These are phyloP conservation scores for Sternarchorhynchus goeldii DNA, from an alignment of 2,797 vertebrate genomes.

Conservation along the genomic window DNA sequence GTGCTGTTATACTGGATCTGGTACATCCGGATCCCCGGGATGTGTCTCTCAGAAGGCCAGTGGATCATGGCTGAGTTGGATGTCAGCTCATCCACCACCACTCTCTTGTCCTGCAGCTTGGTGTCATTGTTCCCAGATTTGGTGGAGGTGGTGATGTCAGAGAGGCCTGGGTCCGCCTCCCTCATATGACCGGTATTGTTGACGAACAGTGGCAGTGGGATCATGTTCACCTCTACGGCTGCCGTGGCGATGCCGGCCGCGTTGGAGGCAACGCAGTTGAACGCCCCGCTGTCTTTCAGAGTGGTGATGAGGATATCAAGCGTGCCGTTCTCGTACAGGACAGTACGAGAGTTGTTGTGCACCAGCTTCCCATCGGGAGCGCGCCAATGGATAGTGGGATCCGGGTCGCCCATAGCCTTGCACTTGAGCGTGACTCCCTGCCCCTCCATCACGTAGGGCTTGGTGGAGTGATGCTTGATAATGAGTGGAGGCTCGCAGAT, in stretches of 20 bases:
- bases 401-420: slow-evolving; percentile 87
- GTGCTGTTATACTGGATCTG: slow-evolving; percentile 98
- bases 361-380: slow-evolving; percentile 89
- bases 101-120: slow-evolving; percentile 79
- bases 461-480: slow-evolving; percentile 80
- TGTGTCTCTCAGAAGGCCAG: slow-evolving; percentile 89
- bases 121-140: slow-evolving; percentile 86
- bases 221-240: slow-evolving; percentile 84
- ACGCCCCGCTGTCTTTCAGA: slow-evolving; percentile 87
- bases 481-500: slow-evolving; percentile 89
- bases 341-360: slow-evolving; percentile 86
- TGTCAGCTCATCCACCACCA: slow-evolving; percentile 84
- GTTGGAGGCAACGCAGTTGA: slow-evolving; percentile 94
- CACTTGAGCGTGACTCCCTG: slow-evolving; percentile 88
- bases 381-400: slow-evolving; percentile 89
- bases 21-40: slow-evolving; percentile 93
- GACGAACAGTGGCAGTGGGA: slow-evolving; percentile 86
- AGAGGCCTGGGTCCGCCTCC: slow-evolving; percentile 83
- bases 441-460: slow-evolving; percentile 86
- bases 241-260: slow-evolving; percentile 91
- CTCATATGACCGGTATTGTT: slow-evolving; percentile 85
- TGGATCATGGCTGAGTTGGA: slow-evolving; percentile 87
- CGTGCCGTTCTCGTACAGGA: slow-evolving; percentile 86
- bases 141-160: slow-evolving; percentile 89
- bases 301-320: slow-evolving; percentile 92